phyloP scores from a whole-genome alignment of 2,797 vertebrate genomes.

The Ctenochaetus hawaiiensis region DNA sequence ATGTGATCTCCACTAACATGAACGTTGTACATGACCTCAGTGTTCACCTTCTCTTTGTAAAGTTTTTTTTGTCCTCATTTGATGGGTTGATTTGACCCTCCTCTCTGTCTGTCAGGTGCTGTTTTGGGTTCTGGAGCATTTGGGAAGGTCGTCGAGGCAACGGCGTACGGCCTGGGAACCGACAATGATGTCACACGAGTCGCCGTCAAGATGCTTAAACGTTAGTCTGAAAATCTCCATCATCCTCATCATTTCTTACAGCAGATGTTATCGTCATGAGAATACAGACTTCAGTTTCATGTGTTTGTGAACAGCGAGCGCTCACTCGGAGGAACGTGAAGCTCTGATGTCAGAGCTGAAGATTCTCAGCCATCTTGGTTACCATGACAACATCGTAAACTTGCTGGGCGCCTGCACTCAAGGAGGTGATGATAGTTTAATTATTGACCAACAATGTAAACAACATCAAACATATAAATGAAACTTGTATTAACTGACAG shows the following conservation, averaged over 20 bases:
- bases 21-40: not conserved
- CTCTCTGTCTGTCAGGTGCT: constrained; percentile 84
- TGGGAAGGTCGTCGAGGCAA: constrained; percentile 96
- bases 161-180: constrained; percentile 91
- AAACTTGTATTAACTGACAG: too few species aligned
- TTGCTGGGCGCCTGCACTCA: constrained; percentile 94
- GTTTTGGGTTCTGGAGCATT: constrained; percentile 95
- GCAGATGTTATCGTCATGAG: too few species aligned
- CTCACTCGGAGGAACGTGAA: constrained; percentile 92
- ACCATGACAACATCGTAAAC: constrained; percentile 95
- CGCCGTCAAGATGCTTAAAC: constrained; percentile 98
- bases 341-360: constrained; percentile 98
- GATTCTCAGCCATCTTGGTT: constrained; percentile 95
- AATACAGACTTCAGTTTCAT: not conserved
- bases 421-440: constrained; percentile 84
- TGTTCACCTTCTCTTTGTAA: too few species aligned
- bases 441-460: too few species aligned
- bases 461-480: too few species aligned
- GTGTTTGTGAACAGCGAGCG: constrained; percentile 86
- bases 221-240: constrained; percentile 79
- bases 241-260: not conserved
- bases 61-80: too few species aligned
- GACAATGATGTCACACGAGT: constrained; percentile 88
- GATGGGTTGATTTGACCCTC: too few species aligned
- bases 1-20: not conserved